Evolutionary conservation across 2,888 invertebrate genomes (phyloP).

Genomic region (Notodonta ziczac): DNA sequence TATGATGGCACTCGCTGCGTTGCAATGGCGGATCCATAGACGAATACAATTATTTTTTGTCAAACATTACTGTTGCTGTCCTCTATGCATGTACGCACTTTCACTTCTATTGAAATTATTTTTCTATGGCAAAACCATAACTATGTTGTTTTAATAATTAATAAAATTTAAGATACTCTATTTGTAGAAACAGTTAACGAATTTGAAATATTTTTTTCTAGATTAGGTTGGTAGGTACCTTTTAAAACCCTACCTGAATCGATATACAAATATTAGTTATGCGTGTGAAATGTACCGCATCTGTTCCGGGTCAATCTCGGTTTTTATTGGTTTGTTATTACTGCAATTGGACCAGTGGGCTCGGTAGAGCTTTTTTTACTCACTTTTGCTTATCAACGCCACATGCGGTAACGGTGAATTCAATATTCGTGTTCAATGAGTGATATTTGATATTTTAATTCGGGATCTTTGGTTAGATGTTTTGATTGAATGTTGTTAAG

Average conservation of each 20-base stretch:
- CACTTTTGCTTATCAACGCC: conserved; percentile 66
- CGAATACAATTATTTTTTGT: no score
- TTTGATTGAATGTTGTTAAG: neutral
- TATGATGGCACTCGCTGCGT: no score
- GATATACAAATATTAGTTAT: conserved; percentile 49
- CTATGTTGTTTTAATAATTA: no score
- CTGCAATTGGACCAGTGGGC: conserved; percentile 65
- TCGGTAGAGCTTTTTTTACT: conserved; percentile 51
- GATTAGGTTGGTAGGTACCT: no score
- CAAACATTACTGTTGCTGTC: no score
- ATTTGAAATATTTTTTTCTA: no score
- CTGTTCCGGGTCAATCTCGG: conserved; percentile 60
- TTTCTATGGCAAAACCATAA: no score
- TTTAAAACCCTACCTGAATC: neutral
- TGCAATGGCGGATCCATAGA: no score
- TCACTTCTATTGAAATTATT: no score
- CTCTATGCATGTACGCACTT: no score
- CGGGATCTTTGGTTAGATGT: neutral
- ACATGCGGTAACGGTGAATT: conserved; percentile 45
- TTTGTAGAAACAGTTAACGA: no score
- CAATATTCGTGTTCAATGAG: conserved; percentile 41
- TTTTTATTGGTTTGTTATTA: conserved; percentile 75
- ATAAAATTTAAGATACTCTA: no score
- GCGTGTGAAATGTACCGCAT: conserved; percentile 69
- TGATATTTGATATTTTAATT: neutral